These are phyloP conservation scores for Diadema setosum DNA, from an alignment of 35 echinoderm and acorn worm genomes.

Conservation along the genomic window DNA sequence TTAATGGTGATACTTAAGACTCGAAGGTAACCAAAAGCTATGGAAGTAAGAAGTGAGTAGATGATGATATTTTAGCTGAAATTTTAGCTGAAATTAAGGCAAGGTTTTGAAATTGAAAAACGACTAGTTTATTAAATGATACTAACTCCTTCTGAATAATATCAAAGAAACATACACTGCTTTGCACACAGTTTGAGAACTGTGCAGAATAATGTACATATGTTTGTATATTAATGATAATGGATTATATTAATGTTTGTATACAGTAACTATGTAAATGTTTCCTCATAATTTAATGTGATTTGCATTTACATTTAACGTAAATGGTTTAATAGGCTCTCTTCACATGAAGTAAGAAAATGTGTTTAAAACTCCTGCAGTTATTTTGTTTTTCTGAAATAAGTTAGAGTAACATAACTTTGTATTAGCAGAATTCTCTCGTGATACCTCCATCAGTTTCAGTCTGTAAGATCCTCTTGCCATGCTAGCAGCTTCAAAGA, in stretches of 20 bases:
- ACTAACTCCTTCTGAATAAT: background rate
- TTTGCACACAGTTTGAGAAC: background rate
- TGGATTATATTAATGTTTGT: background rate
- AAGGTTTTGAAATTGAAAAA: background rate
- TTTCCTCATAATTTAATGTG: background rate
- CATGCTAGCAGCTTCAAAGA: background rate
- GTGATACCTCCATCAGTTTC: background rate
- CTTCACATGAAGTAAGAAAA: background rate
- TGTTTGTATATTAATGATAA: background rate
- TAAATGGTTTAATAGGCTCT: background rate
- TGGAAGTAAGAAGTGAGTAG: background rate
- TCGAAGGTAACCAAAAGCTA: no score
- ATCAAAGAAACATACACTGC: background rate
- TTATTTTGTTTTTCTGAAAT: background rate
- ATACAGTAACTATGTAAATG: background rate
- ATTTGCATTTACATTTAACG: background rate
- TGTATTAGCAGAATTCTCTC: background rate
- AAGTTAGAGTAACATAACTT: background rate
- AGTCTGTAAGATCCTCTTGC: background rate
- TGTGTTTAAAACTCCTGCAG: background rate
- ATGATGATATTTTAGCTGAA: background rate
- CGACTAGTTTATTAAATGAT: background rate
- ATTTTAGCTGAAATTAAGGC: background rate
- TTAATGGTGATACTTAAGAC: no score
- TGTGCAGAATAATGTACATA: background rate